phyloP scores from a whole-genome alignment of 2,797 vertebrate species.

The Hyperoplus immaculatus region DNA sequence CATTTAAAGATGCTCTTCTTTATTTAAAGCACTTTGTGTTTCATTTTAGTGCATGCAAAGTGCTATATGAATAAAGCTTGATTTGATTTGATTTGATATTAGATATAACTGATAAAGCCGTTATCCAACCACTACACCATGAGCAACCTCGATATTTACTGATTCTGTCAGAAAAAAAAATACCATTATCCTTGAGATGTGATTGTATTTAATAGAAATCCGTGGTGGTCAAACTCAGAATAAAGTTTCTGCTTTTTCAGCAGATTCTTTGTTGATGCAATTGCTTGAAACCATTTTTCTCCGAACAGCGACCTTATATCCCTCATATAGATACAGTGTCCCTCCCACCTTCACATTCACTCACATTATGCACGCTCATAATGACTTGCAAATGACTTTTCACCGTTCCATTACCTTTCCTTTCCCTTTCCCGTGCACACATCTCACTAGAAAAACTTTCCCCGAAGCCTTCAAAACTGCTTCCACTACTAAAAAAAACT shows the following conservation, averaged over 20 bases:
- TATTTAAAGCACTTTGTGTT: too few relatives aligned
- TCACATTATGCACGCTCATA: slow-evolving; percentile 19
- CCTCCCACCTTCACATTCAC: slow-evolving; percentile 11
- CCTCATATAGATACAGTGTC: background rate
- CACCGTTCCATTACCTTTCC: slow-evolving; percentile 16
- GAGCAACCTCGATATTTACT: too few relatives aligned
- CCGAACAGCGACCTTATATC: background rate
- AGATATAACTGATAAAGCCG: background rate
- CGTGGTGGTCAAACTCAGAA: background rate
- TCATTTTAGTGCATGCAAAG: too few relatives aligned
- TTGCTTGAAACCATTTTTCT: background rate
- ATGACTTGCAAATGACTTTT: slow-evolving; percentile 47
- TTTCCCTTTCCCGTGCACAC: background rate
- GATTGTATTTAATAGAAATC: slow-evolving; percentile 4
- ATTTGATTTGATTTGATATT: background rate
- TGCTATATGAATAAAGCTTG: too few relatives aligned
- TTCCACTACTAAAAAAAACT: background rate
- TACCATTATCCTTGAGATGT: background rate
- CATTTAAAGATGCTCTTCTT: background rate
- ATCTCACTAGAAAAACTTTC: background rate
- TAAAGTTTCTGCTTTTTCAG: slow-evolving; percentile 1
- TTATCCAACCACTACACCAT: background rate
- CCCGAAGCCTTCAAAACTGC: background rate
- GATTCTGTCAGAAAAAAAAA: background rate
- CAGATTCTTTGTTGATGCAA: background rate